Conservation (phyloP, 2,888 invertebrate species). For the Endotricha flammealis region DNA sequence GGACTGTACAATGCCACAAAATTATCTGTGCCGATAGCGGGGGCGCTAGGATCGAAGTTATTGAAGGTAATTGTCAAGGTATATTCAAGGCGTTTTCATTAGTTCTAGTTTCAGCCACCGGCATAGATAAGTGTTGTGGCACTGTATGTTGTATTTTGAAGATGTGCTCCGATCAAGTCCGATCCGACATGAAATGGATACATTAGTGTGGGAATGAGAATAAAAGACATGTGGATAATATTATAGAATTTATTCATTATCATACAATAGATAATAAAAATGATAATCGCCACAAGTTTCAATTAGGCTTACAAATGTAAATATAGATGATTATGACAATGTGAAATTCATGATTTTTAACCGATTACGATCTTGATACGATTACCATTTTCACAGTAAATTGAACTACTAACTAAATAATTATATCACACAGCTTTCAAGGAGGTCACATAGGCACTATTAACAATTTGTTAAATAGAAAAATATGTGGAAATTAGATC, state of each 20-base stretch:
- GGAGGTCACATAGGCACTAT: slow-evolving; percentile 6
- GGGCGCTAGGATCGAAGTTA: too few relatives aligned
- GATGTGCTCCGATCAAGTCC: too few relatives aligned
- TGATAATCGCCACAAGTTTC: slow-evolving; percentile 15
- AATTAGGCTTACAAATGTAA: background rate
- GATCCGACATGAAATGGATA: background rate
- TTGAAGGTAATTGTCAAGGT: too few relatives aligned
- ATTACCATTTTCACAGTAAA: slow-evolving; percentile 13
- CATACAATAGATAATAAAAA: slow-evolving; percentile 12
- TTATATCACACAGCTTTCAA: slow-evolving; percentile 19
- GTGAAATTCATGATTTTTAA: too few relatives aligned
- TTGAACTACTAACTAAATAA: slow-evolving; percentile 10
- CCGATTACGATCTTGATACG: too few relatives aligned
- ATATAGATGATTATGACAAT: background rate
- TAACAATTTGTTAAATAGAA: background rate
- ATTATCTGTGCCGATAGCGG: too few relatives aligned
- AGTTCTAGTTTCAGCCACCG: too few relatives aligned
- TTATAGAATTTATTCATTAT: slow-evolving; percentile 6
- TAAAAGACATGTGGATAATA: background rate
- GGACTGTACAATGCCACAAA: too few relatives aligned
- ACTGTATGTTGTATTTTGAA: too few relatives aligned
- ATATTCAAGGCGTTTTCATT: too few relatives aligned
- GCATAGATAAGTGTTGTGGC: too few relatives aligned
- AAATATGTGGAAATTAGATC: too few relatives aligned
- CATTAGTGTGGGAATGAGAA: background rate